phyloP scores from a whole-genome alignment of 2,888 invertebrate genomes.

The Tipula lateralis region DNA sequence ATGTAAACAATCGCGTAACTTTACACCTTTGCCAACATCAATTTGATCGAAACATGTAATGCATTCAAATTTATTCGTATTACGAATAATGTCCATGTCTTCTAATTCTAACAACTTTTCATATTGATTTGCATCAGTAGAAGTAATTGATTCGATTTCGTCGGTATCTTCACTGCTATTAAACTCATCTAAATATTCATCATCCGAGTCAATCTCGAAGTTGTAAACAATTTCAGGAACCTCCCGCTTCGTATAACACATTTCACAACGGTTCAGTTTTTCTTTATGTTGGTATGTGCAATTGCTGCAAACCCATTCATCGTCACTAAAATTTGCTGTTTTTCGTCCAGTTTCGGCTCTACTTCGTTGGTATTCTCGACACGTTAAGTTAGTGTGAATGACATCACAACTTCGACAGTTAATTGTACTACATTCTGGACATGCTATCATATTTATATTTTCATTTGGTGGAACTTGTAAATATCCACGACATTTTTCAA shows the following conservation, averaged over 20 bases:
- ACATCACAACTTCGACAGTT: background rate
- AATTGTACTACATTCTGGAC: background rate
- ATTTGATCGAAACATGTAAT: background rate
- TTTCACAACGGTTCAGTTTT: slow-evolving; percentile 39
- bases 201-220: background rate
- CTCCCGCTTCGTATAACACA: background rate
- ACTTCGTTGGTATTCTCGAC: background rate
- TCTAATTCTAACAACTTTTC: background rate
- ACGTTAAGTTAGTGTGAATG: background rate
- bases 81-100: background rate
- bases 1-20: slow-evolving; percentile 30
- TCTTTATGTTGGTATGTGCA: background rate
- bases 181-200: background rate
- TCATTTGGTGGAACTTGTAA: background rate
- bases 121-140: slow-evolving; percentile 7
- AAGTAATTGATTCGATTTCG: background rate
- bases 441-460: background rate
- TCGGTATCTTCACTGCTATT: background rate
- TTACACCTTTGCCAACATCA: slow-evolving; percentile 26
- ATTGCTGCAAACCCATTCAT: background rate
- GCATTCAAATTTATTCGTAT: background rate
- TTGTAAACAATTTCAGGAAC: background rate
- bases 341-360: background rate
- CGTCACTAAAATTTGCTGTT: background rate
- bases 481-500: background rate